Evolutionary conservation across 1,140 invertebrate species (phyloP).

Genomic region (Meloidogyne exigua): DNA sequence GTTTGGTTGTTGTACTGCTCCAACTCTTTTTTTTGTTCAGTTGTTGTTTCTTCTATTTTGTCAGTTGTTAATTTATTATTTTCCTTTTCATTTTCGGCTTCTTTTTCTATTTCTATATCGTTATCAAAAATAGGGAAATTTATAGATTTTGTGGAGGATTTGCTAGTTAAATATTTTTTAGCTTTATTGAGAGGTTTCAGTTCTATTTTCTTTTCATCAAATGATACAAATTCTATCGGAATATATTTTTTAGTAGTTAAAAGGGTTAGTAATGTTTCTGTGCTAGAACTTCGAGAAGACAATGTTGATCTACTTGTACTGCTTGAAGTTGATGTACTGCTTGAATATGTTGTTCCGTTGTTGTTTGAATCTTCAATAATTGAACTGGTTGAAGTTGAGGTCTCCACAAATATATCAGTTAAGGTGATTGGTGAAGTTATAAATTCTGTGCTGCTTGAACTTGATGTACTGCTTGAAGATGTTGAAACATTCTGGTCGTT

Average conservation of each 20-base stretch:
- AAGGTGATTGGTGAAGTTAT: not conserved
- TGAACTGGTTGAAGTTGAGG: not conserved
- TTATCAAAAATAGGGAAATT: not conserved
- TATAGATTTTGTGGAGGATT: not conserved
- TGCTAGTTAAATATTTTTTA: not conserved
- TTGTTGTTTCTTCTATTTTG: not conserved
- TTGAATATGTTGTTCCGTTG: no score
- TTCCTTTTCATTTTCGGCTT: not conserved
- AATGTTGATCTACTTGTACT: not conserved
- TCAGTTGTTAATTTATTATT: not conserved
- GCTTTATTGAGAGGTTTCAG: not conserved
- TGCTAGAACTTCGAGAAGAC: not conserved
- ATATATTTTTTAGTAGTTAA: not conserved
- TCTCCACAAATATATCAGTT: no score
- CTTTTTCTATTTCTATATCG: not conserved
- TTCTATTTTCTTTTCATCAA: slow-evolving; percentile 5
- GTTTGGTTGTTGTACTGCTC: not conserved
- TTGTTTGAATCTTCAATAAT: no score
- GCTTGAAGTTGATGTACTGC: slow-evolving; percentile 5
- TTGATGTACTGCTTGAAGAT: not conserved
- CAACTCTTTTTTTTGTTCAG: not conserved
- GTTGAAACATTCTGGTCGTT: not conserved
- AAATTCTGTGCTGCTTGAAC: not conserved
- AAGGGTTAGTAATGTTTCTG: not conserved
- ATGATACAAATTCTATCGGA: not conserved